Conservation (phyloP, 2,797 vertebrate genomes). For the Dendrocincla fuliginosa region DNA sequence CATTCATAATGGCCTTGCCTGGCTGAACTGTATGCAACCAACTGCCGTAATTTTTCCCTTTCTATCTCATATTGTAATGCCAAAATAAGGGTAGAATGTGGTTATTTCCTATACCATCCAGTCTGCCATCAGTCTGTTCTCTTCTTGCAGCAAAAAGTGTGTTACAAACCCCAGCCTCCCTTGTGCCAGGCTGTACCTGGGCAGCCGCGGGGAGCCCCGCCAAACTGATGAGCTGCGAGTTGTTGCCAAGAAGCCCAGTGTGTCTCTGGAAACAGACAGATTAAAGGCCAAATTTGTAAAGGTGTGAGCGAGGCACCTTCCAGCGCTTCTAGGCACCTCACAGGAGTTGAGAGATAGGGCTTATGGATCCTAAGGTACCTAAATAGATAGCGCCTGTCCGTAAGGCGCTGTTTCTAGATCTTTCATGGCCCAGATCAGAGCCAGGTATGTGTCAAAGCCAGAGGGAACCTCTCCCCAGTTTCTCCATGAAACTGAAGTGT, state of each 20-base stretch:
- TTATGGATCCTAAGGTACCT: background rate
- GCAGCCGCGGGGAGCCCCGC: background rate
- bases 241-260: background rate
- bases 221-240: background rate
- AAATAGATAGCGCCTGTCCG: background rate
- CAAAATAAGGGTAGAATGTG: background rate
- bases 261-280: background rate
- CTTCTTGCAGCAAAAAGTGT: background rate
- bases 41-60: background rate
- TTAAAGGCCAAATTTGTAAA: background rate
- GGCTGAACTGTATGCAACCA: background rate
- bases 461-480: background rate
- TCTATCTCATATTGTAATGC: background rate
- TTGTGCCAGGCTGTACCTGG: background rate
- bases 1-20: background rate
- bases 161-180: background rate
- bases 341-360: background rate
- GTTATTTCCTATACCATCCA: background rate
- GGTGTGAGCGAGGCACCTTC: background rate
- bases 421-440: background rate
- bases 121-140: background rate
- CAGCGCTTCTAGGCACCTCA: background rate
- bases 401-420: background rate
- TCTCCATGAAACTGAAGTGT: background rate
- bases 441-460: background rate